Evolutionary conservation across 1,140 invertebrate genomes (phyloP).

Genomic region (Polypedilum pembai): DNA sequence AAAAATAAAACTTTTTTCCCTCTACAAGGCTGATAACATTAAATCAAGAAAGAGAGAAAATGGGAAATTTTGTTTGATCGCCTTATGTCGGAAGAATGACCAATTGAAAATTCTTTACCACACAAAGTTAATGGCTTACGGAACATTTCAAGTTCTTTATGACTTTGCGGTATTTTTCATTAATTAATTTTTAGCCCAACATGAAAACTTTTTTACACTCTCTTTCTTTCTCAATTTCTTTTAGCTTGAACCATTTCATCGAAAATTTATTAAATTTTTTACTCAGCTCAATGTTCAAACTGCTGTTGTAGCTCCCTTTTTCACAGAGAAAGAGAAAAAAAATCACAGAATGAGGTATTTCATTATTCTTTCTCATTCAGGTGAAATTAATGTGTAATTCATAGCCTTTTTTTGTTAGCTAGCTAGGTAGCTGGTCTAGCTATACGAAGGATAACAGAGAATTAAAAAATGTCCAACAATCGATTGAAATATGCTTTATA

Average conservation of each 20-base stretch:
- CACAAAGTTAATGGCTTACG: conserved; percentile 1
- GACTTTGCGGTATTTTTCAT: conserved; percentile 17
- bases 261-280: no score
- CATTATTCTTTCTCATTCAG: not conserved
- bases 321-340: no score
- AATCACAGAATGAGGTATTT: not conserved
- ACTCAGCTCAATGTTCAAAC: no score
- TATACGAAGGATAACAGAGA: not conserved
- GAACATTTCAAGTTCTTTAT: conserved; percentile 19
- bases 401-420: not conserved
- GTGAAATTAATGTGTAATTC: conserved; percentile 8
- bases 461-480: conserved; percentile 14
- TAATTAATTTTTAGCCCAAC: not conserved
- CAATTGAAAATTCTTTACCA: not conserved
- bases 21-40: not conserved
- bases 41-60: not conserved
- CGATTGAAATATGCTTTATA: conserved; percentile 6
- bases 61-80: not conserved
- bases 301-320: no score
- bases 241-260: not conserved
- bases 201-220: not conserved
- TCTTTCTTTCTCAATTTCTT: not conserved
- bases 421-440: not conserved
- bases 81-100: conserved; percentile 16
- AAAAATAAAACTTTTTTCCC: not conserved